Base-by-base conservation (phyloP, 2,113 vertebrate genomes). In the Protobothrops mucrosquamatus region DNA sequence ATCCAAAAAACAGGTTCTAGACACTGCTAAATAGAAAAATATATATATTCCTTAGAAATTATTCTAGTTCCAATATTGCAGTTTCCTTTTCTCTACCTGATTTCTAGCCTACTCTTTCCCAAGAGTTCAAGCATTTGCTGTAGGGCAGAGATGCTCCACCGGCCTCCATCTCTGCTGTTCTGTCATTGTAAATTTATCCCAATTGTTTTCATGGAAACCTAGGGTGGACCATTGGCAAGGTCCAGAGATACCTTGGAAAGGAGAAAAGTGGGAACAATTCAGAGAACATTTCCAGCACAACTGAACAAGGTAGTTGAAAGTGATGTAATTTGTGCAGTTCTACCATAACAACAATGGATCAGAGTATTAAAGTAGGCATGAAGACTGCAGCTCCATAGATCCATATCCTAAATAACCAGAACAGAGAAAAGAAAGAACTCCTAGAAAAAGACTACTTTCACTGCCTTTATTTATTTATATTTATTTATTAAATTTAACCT, bases 1-100 rank as follows among this genome's bases (percentile, higher is more conserved):
- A 93, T 12, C 34, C 56, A 61, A n/a, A 20, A 1, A 15, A 0
- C 10, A 94, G 24, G 87, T n/a, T 91, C 34, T 48, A 91, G 34
- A 51, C 89, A 15, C 43, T 55, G 7, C 89, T 90, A 91, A 18
- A 59, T 87, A 94, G 89, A 56, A 87, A 91, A 94, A 51, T 20
- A 12, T 29, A 51, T 55, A 94, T 51, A 93, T 91, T 69, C 54
- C 24, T 81, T 81, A 81, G 9, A 52, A 85, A 86, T 85, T 56
- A 56, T 92, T 52, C 34, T 12, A 48, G 23, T 89, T 55, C 88
- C 69, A 48, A 89, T 56, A 18, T 2, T 92, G 69, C 20, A 52
- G 55, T 26, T 85, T 89, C 26, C 34, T 56, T 85, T 29, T 85
- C 6, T 8, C 11, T 88, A n/a, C 59, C 57, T 89, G 29, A 86